These are phyloP conservation scores for Thaleichthys pacificus DNA, from an alignment of 2,797 vertebrate species.

Conservation along the genomic window DNA sequence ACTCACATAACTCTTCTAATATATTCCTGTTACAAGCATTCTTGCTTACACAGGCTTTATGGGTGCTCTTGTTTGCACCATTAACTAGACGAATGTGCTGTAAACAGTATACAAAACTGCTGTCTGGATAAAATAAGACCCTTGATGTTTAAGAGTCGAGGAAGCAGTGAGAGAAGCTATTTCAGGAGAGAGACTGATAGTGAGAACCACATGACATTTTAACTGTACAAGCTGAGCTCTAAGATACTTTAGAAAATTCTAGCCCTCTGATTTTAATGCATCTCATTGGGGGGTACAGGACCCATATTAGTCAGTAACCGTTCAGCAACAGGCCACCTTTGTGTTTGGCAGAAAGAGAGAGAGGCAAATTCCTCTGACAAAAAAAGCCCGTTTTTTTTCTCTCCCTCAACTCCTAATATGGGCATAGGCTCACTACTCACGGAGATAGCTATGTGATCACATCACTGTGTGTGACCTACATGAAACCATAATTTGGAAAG, in stretches of 20 bases:
- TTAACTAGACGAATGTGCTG: not conserved
- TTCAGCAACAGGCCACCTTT: slow-evolving; percentile 1
- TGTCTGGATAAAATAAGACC: not conserved
- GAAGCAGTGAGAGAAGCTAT: not conserved
- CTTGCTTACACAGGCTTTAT: not conserved
- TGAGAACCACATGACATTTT: not conserved
- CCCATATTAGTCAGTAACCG: slow-evolving; percentile 4
- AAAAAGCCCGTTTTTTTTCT: slow-evolving; percentile 19
- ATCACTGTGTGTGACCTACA: slow-evolving; percentile 25
- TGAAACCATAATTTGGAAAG: slow-evolving; percentile 19
- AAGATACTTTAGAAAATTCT: not conserved
- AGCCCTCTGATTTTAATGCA: not conserved
- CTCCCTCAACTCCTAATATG: slow-evolving; percentile 35
- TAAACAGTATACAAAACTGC: not conserved
- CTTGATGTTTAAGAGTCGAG: not conserved
- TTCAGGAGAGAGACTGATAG: not conserved
- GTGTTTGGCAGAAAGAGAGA: slow-evolving; percentile 12
- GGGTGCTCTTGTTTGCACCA: not conserved
- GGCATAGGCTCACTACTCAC: slow-evolving; percentile 18
- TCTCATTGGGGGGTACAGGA: not conserved
- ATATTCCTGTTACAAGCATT: not conserved
- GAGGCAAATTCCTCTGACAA: slow-evolving; percentile 34
- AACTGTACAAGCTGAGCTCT: slow-evolving; percentile 2
- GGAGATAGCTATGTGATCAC: slow-evolving; percentile 35
- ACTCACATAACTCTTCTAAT: not conserved